Conservation (phyloP, 2,113 vertebrate species). For the Tragulus kanchil region DNA sequence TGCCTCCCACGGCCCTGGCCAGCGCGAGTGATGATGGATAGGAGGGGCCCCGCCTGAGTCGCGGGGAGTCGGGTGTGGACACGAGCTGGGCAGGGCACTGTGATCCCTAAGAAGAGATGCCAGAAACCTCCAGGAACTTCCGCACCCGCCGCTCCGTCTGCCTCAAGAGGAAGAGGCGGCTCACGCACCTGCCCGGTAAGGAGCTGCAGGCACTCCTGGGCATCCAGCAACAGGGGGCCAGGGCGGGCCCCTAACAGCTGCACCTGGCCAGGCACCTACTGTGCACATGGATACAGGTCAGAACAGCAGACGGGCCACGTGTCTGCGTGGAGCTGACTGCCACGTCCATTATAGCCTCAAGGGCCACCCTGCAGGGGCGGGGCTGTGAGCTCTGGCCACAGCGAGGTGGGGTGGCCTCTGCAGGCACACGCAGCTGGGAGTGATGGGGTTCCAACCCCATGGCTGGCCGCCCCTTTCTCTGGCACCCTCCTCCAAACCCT, state of each 20-base stretch:
- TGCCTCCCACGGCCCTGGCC: background rate
- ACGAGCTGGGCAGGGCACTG: fast-evolving
- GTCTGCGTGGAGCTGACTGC: fast-evolving
- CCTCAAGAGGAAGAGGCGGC: background rate
- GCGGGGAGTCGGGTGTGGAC: background rate
- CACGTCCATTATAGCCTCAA: background rate
- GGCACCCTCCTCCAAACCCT: background rate
- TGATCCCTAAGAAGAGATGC: background rate
- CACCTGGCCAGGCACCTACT: background rate
- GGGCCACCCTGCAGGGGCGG: no score
- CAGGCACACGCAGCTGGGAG: background rate
- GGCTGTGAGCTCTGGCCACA: background rate
- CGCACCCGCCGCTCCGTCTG: background rate
- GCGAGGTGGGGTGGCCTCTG: fast-evolving
- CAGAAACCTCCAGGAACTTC: background rate
- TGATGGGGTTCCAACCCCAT: background rate
- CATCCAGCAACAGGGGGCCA: background rate
- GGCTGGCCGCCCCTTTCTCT: background rate
- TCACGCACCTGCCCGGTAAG: background rate
- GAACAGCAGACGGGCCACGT: no score
- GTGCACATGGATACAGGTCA: background rate
- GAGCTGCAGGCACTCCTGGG: background rate
- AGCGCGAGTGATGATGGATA: background rate
- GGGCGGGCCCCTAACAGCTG: background rate
- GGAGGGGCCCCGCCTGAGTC: fast-evolving